Conservation (phyloP, 64 coral and sea anemone genomes). For the Trachythela sp. region DNA sequence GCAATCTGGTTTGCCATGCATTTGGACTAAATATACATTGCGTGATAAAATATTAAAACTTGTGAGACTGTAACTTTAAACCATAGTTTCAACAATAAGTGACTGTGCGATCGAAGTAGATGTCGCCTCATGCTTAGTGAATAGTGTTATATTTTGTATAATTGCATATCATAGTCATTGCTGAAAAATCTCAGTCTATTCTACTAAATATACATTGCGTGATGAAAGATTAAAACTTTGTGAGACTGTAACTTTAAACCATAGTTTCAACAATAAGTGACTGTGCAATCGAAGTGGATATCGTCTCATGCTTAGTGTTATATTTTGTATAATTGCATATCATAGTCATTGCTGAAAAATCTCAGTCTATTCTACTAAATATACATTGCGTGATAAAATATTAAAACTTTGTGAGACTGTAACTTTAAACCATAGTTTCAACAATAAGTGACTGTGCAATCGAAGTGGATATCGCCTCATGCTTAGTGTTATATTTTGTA, state of each 20-base stretch:
- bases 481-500: too few species aligned
- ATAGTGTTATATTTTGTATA: too few species aligned
- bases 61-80: neutral
- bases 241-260: neutral
- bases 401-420: neutral
- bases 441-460: neutral
- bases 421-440: neutral
- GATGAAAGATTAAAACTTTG: neutral
- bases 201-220: neutral
- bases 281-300: neutral
- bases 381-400: neutral
- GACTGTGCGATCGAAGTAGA: neutral
- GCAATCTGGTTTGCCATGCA: too few species aligned
- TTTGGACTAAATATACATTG: neutral
- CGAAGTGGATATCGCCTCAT: too few species aligned
- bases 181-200: too few species aligned
- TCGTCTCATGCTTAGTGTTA: too few species aligned
- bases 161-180: too few species aligned
- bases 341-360: too few species aligned
- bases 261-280: neutral
- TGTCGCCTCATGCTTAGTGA: too few species aligned
- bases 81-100: neutral
- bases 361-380: too few species aligned
- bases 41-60: neutral
- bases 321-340: too few species aligned